Base-by-base conservation (phyloP, 2,113 vertebrate genomes). In the Silurus asotus region DNA sequence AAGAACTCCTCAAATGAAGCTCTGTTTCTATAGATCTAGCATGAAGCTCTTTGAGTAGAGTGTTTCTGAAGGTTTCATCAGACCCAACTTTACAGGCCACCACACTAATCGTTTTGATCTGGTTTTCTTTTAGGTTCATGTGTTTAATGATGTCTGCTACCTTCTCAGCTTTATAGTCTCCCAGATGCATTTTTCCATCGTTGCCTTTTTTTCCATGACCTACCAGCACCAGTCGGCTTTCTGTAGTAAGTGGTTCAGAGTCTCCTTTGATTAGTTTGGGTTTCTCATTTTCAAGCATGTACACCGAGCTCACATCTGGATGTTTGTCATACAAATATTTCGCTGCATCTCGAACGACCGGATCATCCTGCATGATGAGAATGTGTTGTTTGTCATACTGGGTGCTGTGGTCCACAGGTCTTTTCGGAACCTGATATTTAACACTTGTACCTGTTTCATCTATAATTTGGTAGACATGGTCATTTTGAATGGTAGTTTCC, bases 371-470 rank as follows among this genome's bases (percentile, higher is more conserved):
- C 89, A 92, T 69, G 0, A 91, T 82, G 72, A 92, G 0, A 45
- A 92, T 92, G 48, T 89, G 89, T 72, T 92, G 91, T 62, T 76
- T 64, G 61, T 91, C 90, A n/a, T 92, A 92, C 83, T 88, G 85
- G 11, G 87, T 91, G 17, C 0, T 85, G 67, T 84, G 88, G 62
- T 90, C 90, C 48, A 82, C 70, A 1, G 2, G 65, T 84, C 70
- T 85, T 20, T 81, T 55, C 59, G 79, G 81, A 55, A 85, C 86
- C 37, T 37, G 19, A 76, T 88, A 89, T 9, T 51, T 5, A 19
- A 74, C 86, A 23, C 83, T 49, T 0, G 78, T 64, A 19, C 37
- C 85, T 10, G 0, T 1, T 25, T 28, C 9, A 28, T 87, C 65
- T 56, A 91, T 76, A 15, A 81, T 45, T 64, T 90, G 88, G 15